Percentiles rank a stretch among this genome's conserved stretches.
phyloP scores from a whole-genome alignment of 2,797 vertebrate species.

The Melanogrammus aeglefinus region DNA sequence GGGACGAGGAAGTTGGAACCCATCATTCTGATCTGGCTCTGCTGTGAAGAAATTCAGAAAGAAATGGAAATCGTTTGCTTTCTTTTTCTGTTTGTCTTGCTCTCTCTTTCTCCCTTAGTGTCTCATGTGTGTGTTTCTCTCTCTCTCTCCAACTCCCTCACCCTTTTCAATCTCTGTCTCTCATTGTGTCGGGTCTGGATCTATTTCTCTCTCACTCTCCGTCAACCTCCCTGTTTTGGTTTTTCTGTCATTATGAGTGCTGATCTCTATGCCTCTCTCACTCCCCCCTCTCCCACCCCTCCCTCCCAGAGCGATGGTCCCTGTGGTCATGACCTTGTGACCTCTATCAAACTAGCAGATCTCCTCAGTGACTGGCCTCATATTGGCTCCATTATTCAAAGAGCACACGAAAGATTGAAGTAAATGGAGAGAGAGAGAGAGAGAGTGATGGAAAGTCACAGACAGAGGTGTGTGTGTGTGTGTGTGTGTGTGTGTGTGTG shows the following conservation, averaged over 20 bases:
- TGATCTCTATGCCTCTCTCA: neutral
- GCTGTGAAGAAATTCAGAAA: conserved; percentile 42
- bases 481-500: neutral
- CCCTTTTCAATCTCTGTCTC: conserved; percentile 51
- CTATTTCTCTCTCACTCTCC: neutral
- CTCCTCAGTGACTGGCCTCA: conserved; percentile 66
- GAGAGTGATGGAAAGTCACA: conserved; percentile 28
- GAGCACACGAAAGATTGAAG: conserved; percentile 59
- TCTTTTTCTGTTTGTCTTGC: neutral
- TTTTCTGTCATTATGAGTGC: neutral
- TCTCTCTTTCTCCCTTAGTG: neutral
- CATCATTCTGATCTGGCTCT: conserved; percentile 39
- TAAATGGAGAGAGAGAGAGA: conserved; percentile 44
- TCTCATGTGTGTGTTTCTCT: neutral
- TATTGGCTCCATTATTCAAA: conserved; percentile 75
- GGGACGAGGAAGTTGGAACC: conserved; percentile 38
- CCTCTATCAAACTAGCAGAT: conserved; percentile 68
- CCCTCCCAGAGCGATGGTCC: conserved; percentile 44
- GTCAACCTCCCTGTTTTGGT: neutral
- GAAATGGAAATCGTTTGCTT: conserved; percentile 66
- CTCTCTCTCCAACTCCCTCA: neutral
- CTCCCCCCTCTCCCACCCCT: conserved; percentile 49
- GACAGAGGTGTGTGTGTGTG: conserved; percentile 17
- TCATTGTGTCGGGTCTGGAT: conserved; percentile 15
- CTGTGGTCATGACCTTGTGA: conserved; percentile 61